Percentiles rank a stretch among this genome's conserved stretches.
These are phyloP conservation scores for Psammodynastes pulverulentus DNA, from an alignment of 2,113 vertebrate species.

Conservation along the genomic window DNA sequence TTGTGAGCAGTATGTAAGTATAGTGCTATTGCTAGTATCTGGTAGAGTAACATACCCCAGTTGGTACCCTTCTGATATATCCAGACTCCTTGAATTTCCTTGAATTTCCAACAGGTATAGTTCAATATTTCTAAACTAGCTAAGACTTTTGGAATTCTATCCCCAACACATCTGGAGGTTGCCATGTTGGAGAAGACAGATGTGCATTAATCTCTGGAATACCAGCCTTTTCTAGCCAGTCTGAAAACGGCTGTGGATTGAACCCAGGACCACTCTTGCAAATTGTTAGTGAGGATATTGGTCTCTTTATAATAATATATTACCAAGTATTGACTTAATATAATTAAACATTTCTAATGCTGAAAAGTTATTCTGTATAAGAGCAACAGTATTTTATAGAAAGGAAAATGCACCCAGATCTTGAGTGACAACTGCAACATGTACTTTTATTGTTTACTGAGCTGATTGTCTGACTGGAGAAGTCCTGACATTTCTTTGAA, in stretches of 20 bases:
- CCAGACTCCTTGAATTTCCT: not conserved
- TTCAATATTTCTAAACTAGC: not conserved
- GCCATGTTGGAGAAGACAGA: not conserved
- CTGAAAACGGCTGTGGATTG: not conserved
- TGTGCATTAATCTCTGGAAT: not conserved
- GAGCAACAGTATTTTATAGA: not conserved
- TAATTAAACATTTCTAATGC: not conserved
- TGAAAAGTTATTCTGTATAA: not conserved
- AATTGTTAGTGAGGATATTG: not conserved
- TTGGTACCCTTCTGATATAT: not conserved
- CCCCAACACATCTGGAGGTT: not conserved
- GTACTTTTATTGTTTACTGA: not conserved
- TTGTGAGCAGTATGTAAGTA: not conserved
- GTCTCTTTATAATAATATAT: not conserved
- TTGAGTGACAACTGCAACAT: not conserved
- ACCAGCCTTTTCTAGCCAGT: not conserved
- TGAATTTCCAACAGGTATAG: not conserved
- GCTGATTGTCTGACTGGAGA: not conserved
- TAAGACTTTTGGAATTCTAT: not conserved
- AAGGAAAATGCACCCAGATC: not conserved
- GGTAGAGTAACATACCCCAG: not conserved
- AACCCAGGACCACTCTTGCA: not conserved
- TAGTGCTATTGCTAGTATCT: not conserved
- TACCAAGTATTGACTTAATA: not conserved
- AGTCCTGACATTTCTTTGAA: conserved; percentile 46